Percentiles rank a stretch among this genome's conserved stretches.
Evolutionary conservation across 2,888 invertebrate species (phyloP).

Genomic region (Ophioninae sp.): DNA sequence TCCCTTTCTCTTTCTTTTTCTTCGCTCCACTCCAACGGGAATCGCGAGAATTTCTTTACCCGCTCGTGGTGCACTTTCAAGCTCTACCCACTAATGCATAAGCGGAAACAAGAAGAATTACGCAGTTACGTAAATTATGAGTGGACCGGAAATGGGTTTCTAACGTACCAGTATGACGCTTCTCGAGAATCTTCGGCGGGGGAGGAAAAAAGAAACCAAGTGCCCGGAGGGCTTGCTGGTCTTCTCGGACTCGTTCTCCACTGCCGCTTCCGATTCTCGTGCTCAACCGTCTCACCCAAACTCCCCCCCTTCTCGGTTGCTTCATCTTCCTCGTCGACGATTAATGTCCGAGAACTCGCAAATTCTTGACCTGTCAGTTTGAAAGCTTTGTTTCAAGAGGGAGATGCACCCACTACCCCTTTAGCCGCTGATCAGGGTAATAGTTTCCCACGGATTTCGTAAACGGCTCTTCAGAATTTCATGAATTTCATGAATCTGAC

Average conservation of each 20-base stretch:
- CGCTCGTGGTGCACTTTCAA: slow-evolving; percentile 56
- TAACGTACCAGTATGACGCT: slow-evolving; percentile 45
- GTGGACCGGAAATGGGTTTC: slow-evolving; percentile 70
- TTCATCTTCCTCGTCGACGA: slow-evolving; percentile 19
- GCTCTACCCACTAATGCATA: slow-evolving; percentile 71
- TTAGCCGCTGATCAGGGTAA: no score
- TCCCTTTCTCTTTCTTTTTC: slow-evolving; percentile 1
- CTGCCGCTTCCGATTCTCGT: slow-evolving; percentile 45
- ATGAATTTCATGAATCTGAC: no score
- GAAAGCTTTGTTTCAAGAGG: slow-evolving; percentile 13
- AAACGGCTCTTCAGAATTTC: no score
- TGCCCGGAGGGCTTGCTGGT: slow-evolving; percentile 36
- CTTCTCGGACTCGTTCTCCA: slow-evolving; percentile 51
- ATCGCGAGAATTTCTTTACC: slow-evolving; percentile 41
- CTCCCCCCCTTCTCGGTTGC: neutral
- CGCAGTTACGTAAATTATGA: slow-evolving; percentile 77
- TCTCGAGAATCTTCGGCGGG: slow-evolving; percentile 30
- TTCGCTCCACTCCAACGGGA: slow-evolving; percentile 17
- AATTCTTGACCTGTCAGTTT: slow-evolving; percentile 34
- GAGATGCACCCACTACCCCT: neutral
- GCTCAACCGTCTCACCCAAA: slow-evolving; percentile 23
- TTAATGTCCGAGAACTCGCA: slow-evolving; percentile 45
- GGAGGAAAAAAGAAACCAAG: slow-evolving; percentile 23
- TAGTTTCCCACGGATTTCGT: no score
- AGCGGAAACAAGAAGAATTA: slow-evolving; percentile 76